phyloP scores from a whole-genome alignment of 2,113 vertebrate species.

The Dasyurus viverrinus region DNA sequence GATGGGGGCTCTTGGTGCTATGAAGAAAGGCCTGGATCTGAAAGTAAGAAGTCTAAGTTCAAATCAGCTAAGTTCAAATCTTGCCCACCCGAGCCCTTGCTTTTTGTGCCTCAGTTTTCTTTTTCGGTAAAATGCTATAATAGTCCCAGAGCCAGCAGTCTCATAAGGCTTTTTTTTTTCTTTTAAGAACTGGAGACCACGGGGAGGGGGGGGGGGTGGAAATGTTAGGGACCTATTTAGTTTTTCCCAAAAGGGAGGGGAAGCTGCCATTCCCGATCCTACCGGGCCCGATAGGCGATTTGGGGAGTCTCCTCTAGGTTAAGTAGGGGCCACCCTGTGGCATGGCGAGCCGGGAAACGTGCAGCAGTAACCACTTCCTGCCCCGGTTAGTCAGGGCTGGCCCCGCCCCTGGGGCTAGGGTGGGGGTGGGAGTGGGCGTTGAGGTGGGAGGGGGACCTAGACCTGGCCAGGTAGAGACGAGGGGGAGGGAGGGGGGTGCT shows the following conservation, averaged over 20 bases:
- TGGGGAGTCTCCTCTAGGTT: not conserved
- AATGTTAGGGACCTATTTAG: not conserved
- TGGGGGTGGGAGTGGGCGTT: conserved; percentile 46
- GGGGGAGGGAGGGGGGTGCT: conserved; percentile 32
- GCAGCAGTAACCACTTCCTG: conserved; percentile 80
- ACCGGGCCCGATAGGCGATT: not conserved
- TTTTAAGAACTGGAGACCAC: not conserved
- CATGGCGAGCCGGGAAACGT: conserved; percentile 63
- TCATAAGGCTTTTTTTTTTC: not conserved
- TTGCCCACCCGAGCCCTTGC: not conserved
- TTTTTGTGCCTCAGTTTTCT: not conserved
- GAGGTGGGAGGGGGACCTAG: too few relatives aligned
- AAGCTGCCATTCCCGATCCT: not conserved
- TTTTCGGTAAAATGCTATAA: not conserved
- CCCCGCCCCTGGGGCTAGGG: conserved; percentile 71
- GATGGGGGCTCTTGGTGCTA: too few relatives aligned
- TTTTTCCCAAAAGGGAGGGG: not conserved
- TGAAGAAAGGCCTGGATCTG: not conserved
- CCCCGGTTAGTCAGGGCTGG: conserved; percentile 70
- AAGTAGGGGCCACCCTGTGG: conserved; percentile 30
- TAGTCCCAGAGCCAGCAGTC: not conserved
- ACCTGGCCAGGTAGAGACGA: conserved; percentile 64
- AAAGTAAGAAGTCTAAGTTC: not conserved
- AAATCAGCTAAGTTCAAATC: too few relatives aligned
- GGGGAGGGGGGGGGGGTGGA: not conserved